Conservation (phyloP, 2,888 invertebrate species). For the Actias luna region DNA sequence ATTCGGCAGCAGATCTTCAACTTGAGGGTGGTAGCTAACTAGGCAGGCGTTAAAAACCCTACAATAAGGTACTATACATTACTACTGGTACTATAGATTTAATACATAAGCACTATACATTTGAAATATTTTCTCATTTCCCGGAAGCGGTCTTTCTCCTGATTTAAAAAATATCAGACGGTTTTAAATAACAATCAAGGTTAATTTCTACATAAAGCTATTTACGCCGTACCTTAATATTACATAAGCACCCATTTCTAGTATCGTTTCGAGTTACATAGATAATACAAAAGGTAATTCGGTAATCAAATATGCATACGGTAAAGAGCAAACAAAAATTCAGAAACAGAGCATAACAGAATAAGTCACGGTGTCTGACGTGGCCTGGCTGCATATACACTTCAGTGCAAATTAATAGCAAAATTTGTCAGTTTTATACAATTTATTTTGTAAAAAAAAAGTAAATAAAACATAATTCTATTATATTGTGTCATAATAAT, state of each 20-base stretch:
- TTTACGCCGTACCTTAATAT: background rate
- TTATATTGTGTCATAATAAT: no score
- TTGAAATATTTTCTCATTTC: background rate
- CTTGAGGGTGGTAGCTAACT: no score
- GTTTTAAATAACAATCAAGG: background rate
- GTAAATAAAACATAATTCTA: no score
- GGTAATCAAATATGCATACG: slow-evolving; percentile 15
- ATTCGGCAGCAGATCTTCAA: no score
- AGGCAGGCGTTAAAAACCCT: no score
- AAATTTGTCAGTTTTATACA: no score
- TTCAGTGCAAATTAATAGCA: slow-evolving; percentile 2
- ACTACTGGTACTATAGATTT: no score
- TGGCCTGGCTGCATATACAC: slow-evolving; percentile 25
- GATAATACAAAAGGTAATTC: slow-evolving; percentile 6
- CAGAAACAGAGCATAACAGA: slow-evolving; percentile 58
- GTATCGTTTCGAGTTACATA: background rate
- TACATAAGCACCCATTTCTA: background rate
- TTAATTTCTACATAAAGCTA: background rate
- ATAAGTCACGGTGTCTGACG: slow-evolving; percentile 46
- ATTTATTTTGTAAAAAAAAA: no score
- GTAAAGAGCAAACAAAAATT: slow-evolving; percentile 33
- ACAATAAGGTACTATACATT: no score
- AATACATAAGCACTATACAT: no score
- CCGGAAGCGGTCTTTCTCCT: background rate
- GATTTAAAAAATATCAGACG: background rate